A percentile compares a stretch with the other conserved stretches of the same genome.
phyloP scores from a whole-genome alignment of 2,113 vertebrate species.

The Syngnathoides biaculeatus region DNA sequence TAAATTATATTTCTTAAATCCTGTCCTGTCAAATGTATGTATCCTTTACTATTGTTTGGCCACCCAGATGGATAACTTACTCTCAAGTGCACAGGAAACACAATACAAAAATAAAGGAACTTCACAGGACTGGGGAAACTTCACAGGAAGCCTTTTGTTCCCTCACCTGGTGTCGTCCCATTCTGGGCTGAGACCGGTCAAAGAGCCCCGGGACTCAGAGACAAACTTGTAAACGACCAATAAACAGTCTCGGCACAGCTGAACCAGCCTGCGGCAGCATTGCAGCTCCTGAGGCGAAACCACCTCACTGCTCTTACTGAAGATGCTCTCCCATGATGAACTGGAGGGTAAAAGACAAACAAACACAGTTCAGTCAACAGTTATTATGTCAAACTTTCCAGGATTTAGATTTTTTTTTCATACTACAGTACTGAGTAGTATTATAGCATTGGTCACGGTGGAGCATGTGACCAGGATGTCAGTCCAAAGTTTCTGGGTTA shows the following conservation, averaged over 20 bases:
- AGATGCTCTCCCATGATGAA: constrained; percentile 89
- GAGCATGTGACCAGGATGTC: too few relatives aligned
- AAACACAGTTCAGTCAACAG: background rate
- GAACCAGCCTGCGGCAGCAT: constrained; percentile 90
- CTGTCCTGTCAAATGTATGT: background rate
- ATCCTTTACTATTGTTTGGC: constrained; percentile 8
- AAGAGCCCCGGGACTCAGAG: constrained; percentile 81
- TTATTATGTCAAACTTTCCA: background rate
- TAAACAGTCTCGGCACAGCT: constrained; percentile 93
- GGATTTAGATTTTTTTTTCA: background rate
- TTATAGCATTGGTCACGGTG: too few relatives aligned
- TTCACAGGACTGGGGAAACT: background rate
- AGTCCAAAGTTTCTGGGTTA: too few relatives aligned
- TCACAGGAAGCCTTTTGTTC: background rate
- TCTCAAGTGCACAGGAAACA: constrained; percentile 11
- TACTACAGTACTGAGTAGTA: too few relatives aligned
- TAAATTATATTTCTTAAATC: constrained; percentile 4
- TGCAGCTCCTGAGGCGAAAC: constrained; percentile 85
- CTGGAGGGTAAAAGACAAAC: constrained; percentile 56
- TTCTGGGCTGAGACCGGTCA: constrained; percentile 79
- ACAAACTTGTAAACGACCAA: constrained; percentile 95
- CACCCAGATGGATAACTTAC: background rate
- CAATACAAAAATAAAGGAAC: constrained; percentile 3
- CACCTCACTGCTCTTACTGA: constrained; percentile 86
- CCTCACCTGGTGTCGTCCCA: constrained; percentile 92